These are phyloP conservation scores for Heterodera schachtii DNA, from an alignment of 1,140 invertebrate species.

Conservation along the genomic window DNA sequence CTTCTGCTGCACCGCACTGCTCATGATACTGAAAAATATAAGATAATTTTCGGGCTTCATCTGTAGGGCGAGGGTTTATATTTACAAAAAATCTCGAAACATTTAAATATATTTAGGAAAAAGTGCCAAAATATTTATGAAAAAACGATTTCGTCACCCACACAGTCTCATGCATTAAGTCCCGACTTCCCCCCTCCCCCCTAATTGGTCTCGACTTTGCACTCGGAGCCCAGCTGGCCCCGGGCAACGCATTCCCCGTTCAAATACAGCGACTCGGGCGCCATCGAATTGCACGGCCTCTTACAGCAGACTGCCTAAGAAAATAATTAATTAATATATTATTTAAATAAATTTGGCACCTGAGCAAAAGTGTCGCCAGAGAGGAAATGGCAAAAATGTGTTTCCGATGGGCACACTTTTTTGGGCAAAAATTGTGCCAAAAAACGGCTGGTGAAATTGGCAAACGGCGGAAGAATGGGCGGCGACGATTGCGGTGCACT, in stretches of 20 bases:
- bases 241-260: constrained; percentile 62
- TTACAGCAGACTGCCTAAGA: constrained; percentile 64
- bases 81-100: not conserved
- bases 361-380: constrained; percentile 54
- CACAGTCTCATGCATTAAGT: too few species aligned
- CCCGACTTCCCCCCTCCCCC: too few species aligned
- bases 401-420: constrained; percentile 57
- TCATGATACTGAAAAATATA: constrained; percentile 47
- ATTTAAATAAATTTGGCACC: too few species aligned
- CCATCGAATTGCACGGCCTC: constrained; percentile 63
- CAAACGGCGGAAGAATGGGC: not conserved
- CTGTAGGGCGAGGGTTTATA: not conserved
- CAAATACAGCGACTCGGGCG: constrained; percentile 63
- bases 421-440: constrained; percentile 39
- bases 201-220: constrained; percentile 22
- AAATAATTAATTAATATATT: too few species aligned
- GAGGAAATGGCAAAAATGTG: constrained; percentile 62
- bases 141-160: too few species aligned
- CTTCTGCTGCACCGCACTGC: constrained; percentile 64
- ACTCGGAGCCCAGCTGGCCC: constrained; percentile 60
- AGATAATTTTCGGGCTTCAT: not conserved
- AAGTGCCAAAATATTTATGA: too few species aligned
- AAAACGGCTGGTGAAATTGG: constrained; percentile 14
- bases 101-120: not conserved
- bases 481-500: constrained; percentile 1